phyloP scores from a whole-genome alignment of 2,113 vertebrate genomes.

The Poeciliopsis prolifica region DNA sequence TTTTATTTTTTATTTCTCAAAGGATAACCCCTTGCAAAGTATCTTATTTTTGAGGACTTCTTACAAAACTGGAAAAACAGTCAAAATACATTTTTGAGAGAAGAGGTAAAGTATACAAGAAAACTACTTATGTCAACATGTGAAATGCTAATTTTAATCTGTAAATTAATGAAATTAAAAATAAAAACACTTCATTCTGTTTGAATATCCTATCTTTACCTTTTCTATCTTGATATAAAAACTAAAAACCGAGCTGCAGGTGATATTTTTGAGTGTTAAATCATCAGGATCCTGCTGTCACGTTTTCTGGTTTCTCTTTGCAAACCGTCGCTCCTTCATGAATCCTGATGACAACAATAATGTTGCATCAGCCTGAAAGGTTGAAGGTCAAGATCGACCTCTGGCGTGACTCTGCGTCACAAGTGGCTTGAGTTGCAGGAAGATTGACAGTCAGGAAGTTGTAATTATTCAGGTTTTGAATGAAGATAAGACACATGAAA shows the following conservation, averaged over 20 bases:
- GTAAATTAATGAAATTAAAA: background rate
- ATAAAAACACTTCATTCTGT: background rate
- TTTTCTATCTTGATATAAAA: background rate
- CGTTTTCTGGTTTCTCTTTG: conserved; percentile 26
- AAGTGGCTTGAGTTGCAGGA: background rate
- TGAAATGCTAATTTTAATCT: too few relatives aligned
- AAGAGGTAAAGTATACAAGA: too few relatives aligned
- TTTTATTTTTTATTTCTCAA: too few relatives aligned
- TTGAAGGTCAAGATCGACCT: conserved; percentile 15
- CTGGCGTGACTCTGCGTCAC: conserved; percentile 32
- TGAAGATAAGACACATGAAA: conserved; percentile 23
- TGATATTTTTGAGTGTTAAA: conserved; percentile 8
- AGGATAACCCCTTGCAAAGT: too few relatives aligned
- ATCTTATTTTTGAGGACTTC: too few relatives aligned
- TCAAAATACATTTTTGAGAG: too few relatives aligned
- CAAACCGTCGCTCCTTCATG: conserved; percentile 5
- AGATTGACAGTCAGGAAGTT: background rate
- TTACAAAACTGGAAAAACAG: too few relatives aligned
- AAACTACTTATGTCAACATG: too few relatives aligned
- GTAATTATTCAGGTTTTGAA: background rate
- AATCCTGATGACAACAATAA: background rate
- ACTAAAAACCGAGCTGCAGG: background rate
- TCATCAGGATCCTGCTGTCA: conserved; percentile 13
- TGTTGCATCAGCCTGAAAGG: background rate
- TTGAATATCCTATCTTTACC: background rate